phyloP scores from a whole-genome alignment of 2,888 invertebrate genomes.

The Watsonalla binaria region DNA sequence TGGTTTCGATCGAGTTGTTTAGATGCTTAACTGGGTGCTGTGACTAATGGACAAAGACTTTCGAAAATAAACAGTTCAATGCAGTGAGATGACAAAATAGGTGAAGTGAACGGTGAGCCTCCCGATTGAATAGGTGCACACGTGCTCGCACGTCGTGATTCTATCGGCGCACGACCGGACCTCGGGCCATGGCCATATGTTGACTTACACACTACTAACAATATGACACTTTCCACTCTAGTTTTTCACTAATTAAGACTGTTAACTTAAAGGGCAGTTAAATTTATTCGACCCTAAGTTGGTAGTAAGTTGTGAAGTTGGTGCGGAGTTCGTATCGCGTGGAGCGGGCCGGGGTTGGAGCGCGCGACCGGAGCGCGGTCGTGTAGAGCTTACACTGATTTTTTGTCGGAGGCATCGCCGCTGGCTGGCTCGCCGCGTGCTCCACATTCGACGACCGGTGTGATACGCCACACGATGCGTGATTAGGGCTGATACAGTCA shows the following conservation, averaged over 20 bases:
- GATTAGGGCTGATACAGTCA: slow-evolving; percentile 33
- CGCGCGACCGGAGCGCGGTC: slow-evolving; percentile 65
- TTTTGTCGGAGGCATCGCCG: slow-evolving; percentile 75
- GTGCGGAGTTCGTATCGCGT: slow-evolving; percentile 22
- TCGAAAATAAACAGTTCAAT: slow-evolving; percentile 48
- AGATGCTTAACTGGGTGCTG: slow-evolving; percentile 40
- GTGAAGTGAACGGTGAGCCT: slow-evolving; percentile 73
- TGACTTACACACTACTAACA: slow-evolving; percentile 61
- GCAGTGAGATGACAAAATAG: slow-evolving; percentile 60
- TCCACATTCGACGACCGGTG: slow-evolving; percentile 76
- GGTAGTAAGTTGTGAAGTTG: slow-evolving; percentile 21
- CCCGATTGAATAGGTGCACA: slow-evolving; percentile 57
- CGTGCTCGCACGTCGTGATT: slow-evolving; percentile 63
- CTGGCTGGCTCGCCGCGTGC: slow-evolving; percentile 56
- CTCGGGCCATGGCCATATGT: slow-evolving; percentile 69
- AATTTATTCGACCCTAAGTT: slow-evolving; percentile 10
- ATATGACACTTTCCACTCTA: slow-evolving; percentile 61
- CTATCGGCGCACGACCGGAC: slow-evolving; percentile 63
- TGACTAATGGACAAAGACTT: slow-evolving; percentile 53
- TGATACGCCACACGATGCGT: slow-evolving; percentile 53
- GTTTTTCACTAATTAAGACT: slow-evolving; percentile 28
- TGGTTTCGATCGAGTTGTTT: neutral
- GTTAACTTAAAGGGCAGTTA: slow-evolving; percentile 10
- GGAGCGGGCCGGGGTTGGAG: slow-evolving; percentile 34
- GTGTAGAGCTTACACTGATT: slow-evolving; percentile 76